phyloP scores from a whole-genome alignment of 2,113 vertebrate species.

The Connochaetes taurinus region DNA sequence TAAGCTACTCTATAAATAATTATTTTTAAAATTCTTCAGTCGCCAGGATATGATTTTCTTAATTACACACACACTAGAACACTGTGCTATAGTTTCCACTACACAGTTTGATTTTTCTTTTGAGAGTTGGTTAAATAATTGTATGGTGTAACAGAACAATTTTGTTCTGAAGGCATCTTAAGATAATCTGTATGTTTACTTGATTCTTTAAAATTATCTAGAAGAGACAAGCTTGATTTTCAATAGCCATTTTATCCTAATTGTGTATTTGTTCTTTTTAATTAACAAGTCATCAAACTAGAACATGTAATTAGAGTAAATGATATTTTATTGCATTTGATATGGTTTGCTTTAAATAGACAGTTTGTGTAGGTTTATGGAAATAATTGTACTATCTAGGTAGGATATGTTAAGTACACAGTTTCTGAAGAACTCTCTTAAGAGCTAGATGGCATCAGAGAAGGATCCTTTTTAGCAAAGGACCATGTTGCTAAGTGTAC shows the following conservation, averaged over 20 bases:
- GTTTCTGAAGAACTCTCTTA: neutral
- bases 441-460: neutral
- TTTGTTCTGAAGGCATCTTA: conserved; percentile 16
- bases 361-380: neutral
- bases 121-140: conserved; percentile 5
- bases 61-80: neutral
- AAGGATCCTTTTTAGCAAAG: neutral
- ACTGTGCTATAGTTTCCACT: neutral
- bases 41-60: neutral
- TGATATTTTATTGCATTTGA: conserved; percentile 16
- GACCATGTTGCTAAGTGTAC: neutral
- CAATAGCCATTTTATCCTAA: neutral
- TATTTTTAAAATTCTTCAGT: neutral
- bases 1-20: neutral
- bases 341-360: neutral
- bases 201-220: conserved; percentile 33
- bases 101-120: neutral
- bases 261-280: conserved; percentile 12
- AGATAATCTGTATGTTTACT: conserved; percentile 26
- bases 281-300: conserved; percentile 17
- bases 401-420: neutral
- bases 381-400: neutral
- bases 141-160: neutral
- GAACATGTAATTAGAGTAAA: neutral
- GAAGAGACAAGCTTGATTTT: neutral